Percentiles rank a stretch among this genome's conserved stretches.
These are phyloP conservation scores for Xenentodon cancila DNA, from an alignment of 2,797 vertebrate genomes.

Conservation along the genomic window DNA sequence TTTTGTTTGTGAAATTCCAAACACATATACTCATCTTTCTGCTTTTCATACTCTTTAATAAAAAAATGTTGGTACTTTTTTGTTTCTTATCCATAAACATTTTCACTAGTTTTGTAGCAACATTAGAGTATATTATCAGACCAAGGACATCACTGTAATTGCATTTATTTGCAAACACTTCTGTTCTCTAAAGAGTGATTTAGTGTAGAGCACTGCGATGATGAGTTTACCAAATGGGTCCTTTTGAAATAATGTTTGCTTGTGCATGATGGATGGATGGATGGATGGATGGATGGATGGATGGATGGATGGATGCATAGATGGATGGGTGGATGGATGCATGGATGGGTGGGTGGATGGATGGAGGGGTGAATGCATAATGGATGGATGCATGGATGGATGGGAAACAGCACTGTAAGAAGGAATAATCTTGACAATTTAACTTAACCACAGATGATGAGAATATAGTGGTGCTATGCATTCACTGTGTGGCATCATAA, in stretches of 20 bases:
- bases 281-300: too few species aligned
- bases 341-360: too few species aligned
- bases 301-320: too few species aligned
- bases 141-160: conserved; percentile 61
- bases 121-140: conserved; percentile 42
- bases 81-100: conserved; percentile 6
- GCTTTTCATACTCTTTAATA: conserved; percentile 36
- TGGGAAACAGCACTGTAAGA: conserved; percentile 18
- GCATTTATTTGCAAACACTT: conserved; percentile 38
- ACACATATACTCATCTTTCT: conserved; percentile 12
- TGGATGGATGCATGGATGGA: too few species aligned
- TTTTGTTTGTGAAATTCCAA: conserved; percentile 43
- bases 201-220: conserved; percentile 16
- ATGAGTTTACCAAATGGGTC: conserved; percentile 12
- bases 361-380: too few species aligned
- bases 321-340: too few species aligned
- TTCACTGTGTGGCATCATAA: conserved; percentile 4
- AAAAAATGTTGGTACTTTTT: conserved; percentile 30
- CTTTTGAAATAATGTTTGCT: conserved; percentile 19
- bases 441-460: conserved; percentile 22
- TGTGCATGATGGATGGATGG: background rate
- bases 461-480: conserved; percentile 12
- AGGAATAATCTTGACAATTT: conserved; percentile 43
- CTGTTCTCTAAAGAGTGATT: conserved; percentile 9
- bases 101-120: conserved; percentile 11